Evolutionary conservation across 1,140 invertebrate species (phyloP).

Genomic region (Pseudomyrmex concolor): DNA sequence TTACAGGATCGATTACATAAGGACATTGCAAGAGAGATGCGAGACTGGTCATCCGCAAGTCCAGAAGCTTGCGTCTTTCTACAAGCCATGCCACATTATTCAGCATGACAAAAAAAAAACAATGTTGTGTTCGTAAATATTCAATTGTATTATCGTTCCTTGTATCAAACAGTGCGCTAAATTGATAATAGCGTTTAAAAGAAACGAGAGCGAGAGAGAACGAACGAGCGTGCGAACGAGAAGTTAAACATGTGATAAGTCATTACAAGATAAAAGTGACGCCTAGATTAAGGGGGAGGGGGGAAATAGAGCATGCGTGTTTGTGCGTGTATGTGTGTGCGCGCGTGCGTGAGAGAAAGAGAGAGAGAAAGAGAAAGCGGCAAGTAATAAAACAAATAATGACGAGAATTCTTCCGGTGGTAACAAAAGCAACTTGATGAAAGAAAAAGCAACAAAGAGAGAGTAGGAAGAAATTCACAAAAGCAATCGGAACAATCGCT

Average conservation of each 20-base stretch:
- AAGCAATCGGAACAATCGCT: slow-evolving; percentile 68
- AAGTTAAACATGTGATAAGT: slow-evolving; percentile 84
- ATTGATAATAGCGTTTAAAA: slow-evolving; percentile 83
- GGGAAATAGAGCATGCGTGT: slow-evolving; percentile 28
- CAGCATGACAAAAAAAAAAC: slow-evolving; percentile 77
- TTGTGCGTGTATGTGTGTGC: no score
- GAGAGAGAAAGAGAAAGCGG: not conserved
- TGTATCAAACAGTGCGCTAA: slow-evolving; percentile 84
- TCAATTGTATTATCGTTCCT: slow-evolving; percentile 85
- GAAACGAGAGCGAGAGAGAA: slow-evolving; percentile 68
- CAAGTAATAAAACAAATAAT: slow-evolving; percentile 4
- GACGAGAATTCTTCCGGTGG: slow-evolving; percentile 62
- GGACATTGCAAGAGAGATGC: slow-evolving; percentile 75
- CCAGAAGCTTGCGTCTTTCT: slow-evolving; percentile 75
- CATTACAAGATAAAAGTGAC: slow-evolving; percentile 81
- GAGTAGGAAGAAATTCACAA: slow-evolving; percentile 35
- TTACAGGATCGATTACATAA: slow-evolving; percentile 72
- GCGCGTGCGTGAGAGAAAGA: not conserved
- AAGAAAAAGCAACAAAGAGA: slow-evolving; percentile 63
- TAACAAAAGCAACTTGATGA: slow-evolving; percentile 74
- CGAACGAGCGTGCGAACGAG: slow-evolving; percentile 61
- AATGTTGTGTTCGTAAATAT: slow-evolving; percentile 84
- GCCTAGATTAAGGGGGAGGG: slow-evolving; percentile 73
- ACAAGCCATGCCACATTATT: slow-evolving; percentile 78
- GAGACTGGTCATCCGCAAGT: slow-evolving; percentile 73